A percentile compares a stretch with the other conserved stretches of the same genome.
These are phyloP conservation scores for Nudaria mundana DNA, from an alignment of 2,888 invertebrate genomes.

Conservation along the genomic window DNA sequence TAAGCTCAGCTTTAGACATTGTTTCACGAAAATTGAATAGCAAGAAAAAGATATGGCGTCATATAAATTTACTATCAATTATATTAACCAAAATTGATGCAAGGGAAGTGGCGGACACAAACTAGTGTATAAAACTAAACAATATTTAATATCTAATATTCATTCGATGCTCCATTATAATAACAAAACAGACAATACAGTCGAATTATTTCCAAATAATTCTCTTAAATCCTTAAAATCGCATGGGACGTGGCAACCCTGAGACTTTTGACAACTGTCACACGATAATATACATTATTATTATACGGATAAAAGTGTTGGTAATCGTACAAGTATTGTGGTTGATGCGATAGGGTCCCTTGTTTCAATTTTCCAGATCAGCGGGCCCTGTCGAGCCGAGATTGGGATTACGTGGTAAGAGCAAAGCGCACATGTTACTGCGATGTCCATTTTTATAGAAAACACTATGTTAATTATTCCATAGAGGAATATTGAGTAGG, in stretches of 20 bases:
- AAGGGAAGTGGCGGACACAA: no score
- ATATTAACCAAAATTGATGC: no score
- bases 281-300: constrained; percentile 1
- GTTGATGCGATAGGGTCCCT: constrained; percentile 30
- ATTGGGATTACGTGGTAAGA: constrained; percentile 41
- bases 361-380: constrained; percentile 76
- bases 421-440: constrained; percentile 51
- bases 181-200: constrained; percentile 26
- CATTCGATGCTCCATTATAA: constrained; percentile 7
- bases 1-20: no score
- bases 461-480: constrained; percentile 23
- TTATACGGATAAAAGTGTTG: background rate
- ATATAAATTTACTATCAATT: no score
- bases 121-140: background rate
- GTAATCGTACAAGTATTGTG: constrained; percentile 4
- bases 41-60: no score
- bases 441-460: constrained; percentile 35
- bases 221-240: constrained; percentile 59
- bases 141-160: background rate
- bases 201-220: constrained; percentile 55
- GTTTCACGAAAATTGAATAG: no score
- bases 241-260: constrained; percentile 47
- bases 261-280: background rate
- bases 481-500: constrained; percentile 14
- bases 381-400: constrained; percentile 56